A percentile compares a stretch with the other conserved stretches of the same genome.
These are phyloP conservation scores for Caerostris darwini DNA, from an alignment of 1,140 invertebrate species.

Conservation along the genomic window DNA sequence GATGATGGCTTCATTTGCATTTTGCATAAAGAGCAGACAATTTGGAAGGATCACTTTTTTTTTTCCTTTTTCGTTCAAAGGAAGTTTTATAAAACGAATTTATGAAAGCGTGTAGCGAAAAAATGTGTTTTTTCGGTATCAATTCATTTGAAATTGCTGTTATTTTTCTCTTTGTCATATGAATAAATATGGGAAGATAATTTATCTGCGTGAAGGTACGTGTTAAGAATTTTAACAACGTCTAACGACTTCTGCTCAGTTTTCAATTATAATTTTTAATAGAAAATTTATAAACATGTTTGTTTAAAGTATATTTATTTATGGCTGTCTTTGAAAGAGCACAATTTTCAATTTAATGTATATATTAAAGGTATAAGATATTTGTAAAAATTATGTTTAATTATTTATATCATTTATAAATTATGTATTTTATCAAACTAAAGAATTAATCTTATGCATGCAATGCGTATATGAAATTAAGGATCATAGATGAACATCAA, in stretches of 20 bases:
- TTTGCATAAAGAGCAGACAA: constrained; percentile 12
- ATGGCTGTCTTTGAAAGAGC: too few relatives aligned
- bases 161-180: neutral
- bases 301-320: too few relatives aligned
- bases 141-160: neutral
- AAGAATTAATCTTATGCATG: too few relatives aligned
- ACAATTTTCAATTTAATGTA: too few relatives aligned
- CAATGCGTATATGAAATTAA: too few relatives aligned
- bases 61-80: neutral
- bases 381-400: too few relatives aligned
- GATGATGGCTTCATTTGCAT: constrained; percentile 34
- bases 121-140: neutral
- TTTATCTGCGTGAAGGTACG: neutral
- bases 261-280: neutral
- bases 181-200: neutral
- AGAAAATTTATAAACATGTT: too few relatives aligned
- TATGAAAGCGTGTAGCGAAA: constrained; percentile 16
- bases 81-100: constrained; percentile 14
- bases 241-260: neutral
- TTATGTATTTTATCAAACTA: too few relatives aligned
- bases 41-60: neutral
- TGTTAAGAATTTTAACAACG: constrained; percentile 7
- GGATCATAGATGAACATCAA: too few relatives aligned
- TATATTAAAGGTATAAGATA: too few relatives aligned
- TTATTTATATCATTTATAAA: too few relatives aligned